A percentile compares a stretch with the other conserved stretches of the same genome.
phyloP scores from a whole-genome alignment of 2,888 invertebrate genomes.

The Mythimna loreyi region DNA sequence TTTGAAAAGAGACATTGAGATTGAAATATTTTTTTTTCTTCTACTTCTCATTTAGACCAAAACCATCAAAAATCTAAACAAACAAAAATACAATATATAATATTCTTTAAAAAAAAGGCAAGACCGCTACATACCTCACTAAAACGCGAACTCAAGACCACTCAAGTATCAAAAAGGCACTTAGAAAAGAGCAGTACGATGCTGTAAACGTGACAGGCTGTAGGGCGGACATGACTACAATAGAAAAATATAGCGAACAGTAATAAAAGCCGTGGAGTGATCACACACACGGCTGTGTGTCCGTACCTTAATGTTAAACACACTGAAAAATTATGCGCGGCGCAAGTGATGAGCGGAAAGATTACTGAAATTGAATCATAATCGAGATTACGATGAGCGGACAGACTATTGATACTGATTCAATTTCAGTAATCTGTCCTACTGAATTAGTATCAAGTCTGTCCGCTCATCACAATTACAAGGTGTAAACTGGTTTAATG shows the following conservation, averaged over 20 bases:
- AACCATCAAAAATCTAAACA: too few relatives aligned
- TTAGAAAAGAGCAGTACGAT: constrained; percentile 48
- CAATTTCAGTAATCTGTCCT: too few relatives aligned
- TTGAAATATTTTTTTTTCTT: too few relatives aligned
- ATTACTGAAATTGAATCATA: background rate
- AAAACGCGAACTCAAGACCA: constrained; percentile 29
- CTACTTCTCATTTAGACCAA: too few relatives aligned
- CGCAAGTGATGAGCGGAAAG: constrained; percentile 49
- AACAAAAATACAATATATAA: too few relatives aligned
- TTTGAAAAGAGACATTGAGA: too few relatives aligned
- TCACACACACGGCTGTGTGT: constrained; percentile 74
- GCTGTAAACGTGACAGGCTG: constrained; percentile 57
- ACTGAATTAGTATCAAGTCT: too few relatives aligned
- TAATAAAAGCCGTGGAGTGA: constrained; percentile 76
- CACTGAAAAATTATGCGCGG: constrained; percentile 66
- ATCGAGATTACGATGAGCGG: too few relatives aligned
- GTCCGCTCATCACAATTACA: too few relatives aligned
- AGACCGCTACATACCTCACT: background rate
- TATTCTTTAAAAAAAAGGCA: background rate
- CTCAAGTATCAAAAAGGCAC: constrained; percentile 56
- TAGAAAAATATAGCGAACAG: constrained; percentile 77
- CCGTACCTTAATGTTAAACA: constrained; percentile 72
- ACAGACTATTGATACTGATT: too few relatives aligned
- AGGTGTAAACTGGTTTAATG: too few relatives aligned
- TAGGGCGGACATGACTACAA: constrained; percentile 70